Evolutionary conservation across 2,113 vertebrate genomes (phyloP), one percentile per base, ranked within the genome.

Genomic region (Hypocryptadius cinnamomeus): DNA sequence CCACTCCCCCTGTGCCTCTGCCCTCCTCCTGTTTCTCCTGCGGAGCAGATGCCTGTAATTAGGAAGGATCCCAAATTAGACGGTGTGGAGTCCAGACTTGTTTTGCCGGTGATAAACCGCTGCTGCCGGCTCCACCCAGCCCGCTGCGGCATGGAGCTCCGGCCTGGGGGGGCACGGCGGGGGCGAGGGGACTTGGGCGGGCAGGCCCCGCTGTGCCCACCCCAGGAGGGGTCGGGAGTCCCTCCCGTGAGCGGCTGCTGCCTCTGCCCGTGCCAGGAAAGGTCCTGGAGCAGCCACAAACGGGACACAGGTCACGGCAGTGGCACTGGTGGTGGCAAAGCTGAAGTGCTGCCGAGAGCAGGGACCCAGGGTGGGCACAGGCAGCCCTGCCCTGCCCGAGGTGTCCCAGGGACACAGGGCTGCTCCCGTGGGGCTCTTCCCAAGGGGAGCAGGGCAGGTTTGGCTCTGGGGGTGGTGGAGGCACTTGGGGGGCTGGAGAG

Each of bases 41-140:
- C 42, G 8, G 60, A 57, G 72, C 50, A 37, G 28, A 54, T 69
- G 84, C 57, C 63, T 88, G 89, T 81, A 91, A 84, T 95, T 81
- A 85, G 42, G 73, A 69, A 45, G n/a, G 31, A 70, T 89, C 87
- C 81, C 78, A 85, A 94, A 96, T 94, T 84, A 94, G 87, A 66
- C 51, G 79, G 90, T 74, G 94, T 0, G 4, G n/a, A 84, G 94
- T 65, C 92, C 60, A 11, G 95, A 31, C 95, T 84, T 94, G 94
- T 95, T 96, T 66, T 85, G 81, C 57, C 23, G 70, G 20, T 22
- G 61, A 89, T 63, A 33, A 89, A 84, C 65, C 28, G 15, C 79
- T 11, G 17, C 71, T 50, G 89, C 44, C 63, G 12, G 40, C 90
- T 79, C 94, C 87, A 87, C 95, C 95, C 92, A 70, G 44, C 69